Evolutionary conservation across 2,113 vertebrate genomes (phyloP).

Genomic region (Petroica traversi): DNA sequence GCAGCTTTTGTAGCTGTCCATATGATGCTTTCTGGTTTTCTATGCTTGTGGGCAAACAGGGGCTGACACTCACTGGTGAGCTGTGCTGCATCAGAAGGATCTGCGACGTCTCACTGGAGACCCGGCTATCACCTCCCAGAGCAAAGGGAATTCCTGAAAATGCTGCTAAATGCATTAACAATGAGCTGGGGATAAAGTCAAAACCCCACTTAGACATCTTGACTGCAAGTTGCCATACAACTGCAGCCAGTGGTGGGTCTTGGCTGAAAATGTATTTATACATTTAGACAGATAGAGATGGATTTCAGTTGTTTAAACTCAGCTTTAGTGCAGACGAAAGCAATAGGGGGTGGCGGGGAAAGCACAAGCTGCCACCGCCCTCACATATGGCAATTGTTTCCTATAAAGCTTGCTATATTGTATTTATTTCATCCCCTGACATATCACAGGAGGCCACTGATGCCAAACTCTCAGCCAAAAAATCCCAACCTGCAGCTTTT

Average conservation of each 20-base stretch:
- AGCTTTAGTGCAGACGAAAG: constrained; percentile 56
- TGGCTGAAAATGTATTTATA: constrained; percentile 47
- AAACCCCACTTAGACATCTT: not conserved
- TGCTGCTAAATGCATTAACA: constrained; percentile 12
- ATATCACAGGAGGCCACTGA: not conserved
- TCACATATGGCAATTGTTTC: constrained; percentile 66
- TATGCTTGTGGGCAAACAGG: not conserved
- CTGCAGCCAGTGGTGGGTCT: constrained; percentile 47
- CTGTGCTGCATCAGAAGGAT: constrained; percentile 2
- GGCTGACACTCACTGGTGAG: not conserved
- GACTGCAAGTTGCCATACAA: constrained; percentile 20
- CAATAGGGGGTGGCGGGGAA: constrained; percentile 1
- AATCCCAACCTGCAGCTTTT: not conserved
- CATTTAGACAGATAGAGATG: constrained; percentile 34
- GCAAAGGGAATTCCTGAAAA: not conserved
- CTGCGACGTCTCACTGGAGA: not conserved
- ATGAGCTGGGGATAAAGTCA: constrained; percentile 11
- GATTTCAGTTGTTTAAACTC: constrained; percentile 57
- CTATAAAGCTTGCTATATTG: not conserved
- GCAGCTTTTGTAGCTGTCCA: not conserved
- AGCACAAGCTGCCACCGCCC: constrained; percentile 42
- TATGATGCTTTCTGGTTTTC: not conserved
- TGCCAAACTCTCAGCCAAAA: constrained; percentile 1
- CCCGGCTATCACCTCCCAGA: not conserved
- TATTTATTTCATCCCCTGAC: constrained; percentile 30